Evolutionary conservation across 2,797 vertebrate species (phyloP), one percentile per base, ranked within the genome.

Genomic region (Triplophysa bombifrons): DNA sequence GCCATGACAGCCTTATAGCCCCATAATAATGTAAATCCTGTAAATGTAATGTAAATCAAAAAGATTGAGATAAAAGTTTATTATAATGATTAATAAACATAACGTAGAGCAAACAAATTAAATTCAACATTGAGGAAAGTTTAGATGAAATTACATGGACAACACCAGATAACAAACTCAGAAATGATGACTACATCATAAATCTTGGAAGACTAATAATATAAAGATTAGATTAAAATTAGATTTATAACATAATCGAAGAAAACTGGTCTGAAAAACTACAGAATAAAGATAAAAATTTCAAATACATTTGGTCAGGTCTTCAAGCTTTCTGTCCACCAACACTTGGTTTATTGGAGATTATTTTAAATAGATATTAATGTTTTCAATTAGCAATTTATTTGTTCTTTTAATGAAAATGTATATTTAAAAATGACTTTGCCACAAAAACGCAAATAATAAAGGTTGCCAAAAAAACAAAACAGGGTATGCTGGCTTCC

Each of bases 181-280:
- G 20, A 71, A 78, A 78, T 64, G 13, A 41, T 30, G 25, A 14
- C 60, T 61, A 63, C 27, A 63, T 22, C 7, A 69, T 77, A 50
- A 77, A 34, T 69, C 16, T 38, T 19, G 8, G 17, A 63, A 30
- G 38, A 19, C 55, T 50, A 70, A 63, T 46, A 34, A 71, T 41
- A 70, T 46, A 68, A 30, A 30, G 27, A 30, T 30, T 30, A 30
- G 3, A 30, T 3, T 30, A 41, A 58, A 19, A 34, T 64, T 63
- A 25, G 2, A 63, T 63, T 44, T 22, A 34, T 53, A 53, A 63
- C 41, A 27, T 41, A 63, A 9, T 56, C 6, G 48, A 53, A 69
- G 17, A 17, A 78, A 78, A 51, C 9, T n/a, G 61, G 19, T 60
- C 25, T 16, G 13, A 56, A 56, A 13, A 25, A 60, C 20, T 5